These are phyloP conservation scores for Ceratothoa steindachneri DNA, from an alignment of 2,888 invertebrate species.

Conservation along the genomic window DNA sequence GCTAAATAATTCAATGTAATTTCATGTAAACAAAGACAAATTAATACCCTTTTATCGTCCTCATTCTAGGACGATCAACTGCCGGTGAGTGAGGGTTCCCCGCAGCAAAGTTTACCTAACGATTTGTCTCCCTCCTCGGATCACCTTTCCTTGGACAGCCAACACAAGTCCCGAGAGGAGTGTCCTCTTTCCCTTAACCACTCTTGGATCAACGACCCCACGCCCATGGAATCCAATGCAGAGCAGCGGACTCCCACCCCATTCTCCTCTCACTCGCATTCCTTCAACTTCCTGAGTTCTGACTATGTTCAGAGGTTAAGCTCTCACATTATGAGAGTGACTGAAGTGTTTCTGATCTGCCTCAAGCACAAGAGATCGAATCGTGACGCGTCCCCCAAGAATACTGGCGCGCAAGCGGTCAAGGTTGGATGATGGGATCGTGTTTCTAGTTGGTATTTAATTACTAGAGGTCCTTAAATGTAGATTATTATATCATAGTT, in stretches of 20 bases:
- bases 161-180: not conserved
- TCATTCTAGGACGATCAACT: not conserved
- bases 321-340: not conserved
- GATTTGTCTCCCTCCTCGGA: not conserved
- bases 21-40: too few relatives aligned
- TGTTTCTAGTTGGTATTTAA: not conserved
- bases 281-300: conserved; percentile 51
- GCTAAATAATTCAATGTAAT: too few relatives aligned
- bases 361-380: not conserved
- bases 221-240: conserved; percentile 51
- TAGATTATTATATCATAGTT: too few relatives aligned
- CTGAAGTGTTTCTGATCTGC: not conserved
- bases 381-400: not conserved
- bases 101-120: not conserved
- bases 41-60: not conserved
- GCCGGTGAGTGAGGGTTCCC: not conserved
- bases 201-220: conserved; percentile 48
- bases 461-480: too few relatives aligned
- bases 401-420: not conserved
- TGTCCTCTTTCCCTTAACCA: not conserved
- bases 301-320: not conserved
- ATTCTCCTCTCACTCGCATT: conserved; percentile 49
- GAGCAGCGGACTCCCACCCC: conserved; percentile 51
- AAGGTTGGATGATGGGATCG: not conserved
- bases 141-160: not conserved